Conservation (phyloP, 2,888 invertebrate genomes). For the Clusia tigrina region DNA sequence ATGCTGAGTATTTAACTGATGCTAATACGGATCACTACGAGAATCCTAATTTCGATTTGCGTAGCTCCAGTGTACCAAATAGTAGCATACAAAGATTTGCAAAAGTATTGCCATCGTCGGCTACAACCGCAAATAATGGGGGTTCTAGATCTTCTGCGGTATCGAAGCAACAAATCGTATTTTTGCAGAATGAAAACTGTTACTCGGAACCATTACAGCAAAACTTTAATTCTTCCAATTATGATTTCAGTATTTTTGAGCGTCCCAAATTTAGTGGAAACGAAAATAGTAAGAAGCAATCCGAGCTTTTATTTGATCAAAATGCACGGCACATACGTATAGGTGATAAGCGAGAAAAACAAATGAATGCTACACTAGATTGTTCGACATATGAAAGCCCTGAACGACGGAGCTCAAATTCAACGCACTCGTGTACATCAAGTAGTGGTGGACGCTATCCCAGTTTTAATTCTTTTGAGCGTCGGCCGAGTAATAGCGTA, state of each 20-base stretch:
- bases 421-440: constrained; percentile 59
- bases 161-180: constrained; percentile 52
- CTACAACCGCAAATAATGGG: constrained; percentile 40
- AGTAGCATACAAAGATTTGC: constrained; percentile 39
- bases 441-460: constrained; percentile 47
- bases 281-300: constrained; percentile 18
- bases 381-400: constrained; percentile 53
- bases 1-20: constrained; percentile 56
- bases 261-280: constrained; percentile 66
- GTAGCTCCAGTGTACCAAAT: constrained; percentile 20
- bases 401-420: constrained; percentile 61
- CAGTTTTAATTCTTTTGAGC: constrained; percentile 61
- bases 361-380: constrained; percentile 43
- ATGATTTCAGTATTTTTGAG: constrained; percentile 70
- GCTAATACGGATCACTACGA: constrained; percentile 63
- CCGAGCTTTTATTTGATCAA: constrained; percentile 44
- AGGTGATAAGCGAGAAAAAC: constrained; percentile 25
- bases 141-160: constrained; percentile 45
- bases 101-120: constrained; percentile 39
- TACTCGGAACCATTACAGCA: constrained; percentile 62
- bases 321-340: constrained; percentile 23
- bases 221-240: constrained; percentile 37
- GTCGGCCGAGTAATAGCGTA: constrained; percentile 51
- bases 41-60: constrained; percentile 64
- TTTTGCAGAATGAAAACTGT: constrained; percentile 58